Evolutionary conservation across 2,888 invertebrate genomes (phyloP).

Genomic region (Epinotia brunnichana): DNA sequence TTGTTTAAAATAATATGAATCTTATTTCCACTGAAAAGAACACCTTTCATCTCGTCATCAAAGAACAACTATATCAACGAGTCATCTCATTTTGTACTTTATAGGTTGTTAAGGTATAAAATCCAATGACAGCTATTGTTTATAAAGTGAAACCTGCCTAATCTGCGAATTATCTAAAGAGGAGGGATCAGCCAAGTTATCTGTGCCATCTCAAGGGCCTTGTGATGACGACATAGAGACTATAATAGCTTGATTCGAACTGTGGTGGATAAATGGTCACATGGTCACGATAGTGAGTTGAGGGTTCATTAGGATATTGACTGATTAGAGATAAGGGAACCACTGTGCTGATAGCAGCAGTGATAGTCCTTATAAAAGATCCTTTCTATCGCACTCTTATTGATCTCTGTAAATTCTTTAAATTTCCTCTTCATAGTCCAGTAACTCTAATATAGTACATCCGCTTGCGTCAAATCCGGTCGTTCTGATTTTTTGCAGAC

Average conservation of each 20-base stretch:
- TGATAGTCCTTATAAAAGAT: background rate
- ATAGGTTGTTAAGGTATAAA: background rate
- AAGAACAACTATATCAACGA: slow-evolving; percentile 19
- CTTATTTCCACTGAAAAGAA: slow-evolving; percentile 1
- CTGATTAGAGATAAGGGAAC: slow-evolving; percentile 21
- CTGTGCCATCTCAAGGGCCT: background rate
- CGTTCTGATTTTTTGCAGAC: too few relatives aligned
- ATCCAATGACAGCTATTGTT: slow-evolving; percentile 13
- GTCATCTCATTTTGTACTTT: slow-evolving; percentile 17
- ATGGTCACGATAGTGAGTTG: slow-evolving; percentile 35
- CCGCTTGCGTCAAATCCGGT: too few relatives aligned
- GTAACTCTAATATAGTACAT: too few relatives aligned
- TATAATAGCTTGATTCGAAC: background rate
- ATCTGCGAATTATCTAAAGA: slow-evolving; percentile 47
- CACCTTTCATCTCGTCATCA: slow-evolving; percentile 1
- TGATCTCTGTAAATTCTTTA: too few relatives aligned
- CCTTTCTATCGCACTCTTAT: too few relatives aligned
- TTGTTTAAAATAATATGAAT: slow-evolving; percentile 9
- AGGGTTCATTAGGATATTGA: slow-evolving; percentile 51
- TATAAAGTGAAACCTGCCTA: slow-evolving; percentile 45
- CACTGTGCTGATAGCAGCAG: background rate
- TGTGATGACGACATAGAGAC: background rate
- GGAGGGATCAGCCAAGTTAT: slow-evolving; percentile 27
- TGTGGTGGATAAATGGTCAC: background rate
- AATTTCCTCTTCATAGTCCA: too few relatives aligned